These are phyloP conservation scores for Sylvicola cinctus DNA, from an alignment of 2,888 invertebrate genomes.

Conservation along the genomic window DNA sequence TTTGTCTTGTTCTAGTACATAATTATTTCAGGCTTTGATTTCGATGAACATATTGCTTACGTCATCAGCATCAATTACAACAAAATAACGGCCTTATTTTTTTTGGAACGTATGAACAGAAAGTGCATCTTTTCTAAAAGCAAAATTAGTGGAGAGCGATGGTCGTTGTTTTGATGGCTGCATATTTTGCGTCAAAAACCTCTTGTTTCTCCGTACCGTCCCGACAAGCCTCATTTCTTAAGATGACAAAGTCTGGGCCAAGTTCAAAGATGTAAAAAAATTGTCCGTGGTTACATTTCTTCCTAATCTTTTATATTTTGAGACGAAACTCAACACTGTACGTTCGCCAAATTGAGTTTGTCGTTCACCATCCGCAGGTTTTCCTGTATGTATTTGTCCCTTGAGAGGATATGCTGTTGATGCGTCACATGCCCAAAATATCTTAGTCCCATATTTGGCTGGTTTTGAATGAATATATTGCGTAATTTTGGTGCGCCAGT, in stretches of 20 bases:
- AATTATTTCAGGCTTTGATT: neutral
- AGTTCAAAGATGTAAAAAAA: neutral
- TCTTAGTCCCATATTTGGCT: no score
- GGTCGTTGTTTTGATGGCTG: neutral
- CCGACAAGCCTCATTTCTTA: neutral
- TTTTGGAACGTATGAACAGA: slow-evolving; percentile 1
- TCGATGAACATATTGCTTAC: neutral
- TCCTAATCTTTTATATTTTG: neutral
- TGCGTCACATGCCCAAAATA: no score
- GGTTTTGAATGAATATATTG: no score
- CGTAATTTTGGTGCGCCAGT: no score
- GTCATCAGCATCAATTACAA: neutral
- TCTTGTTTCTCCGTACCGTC: slow-evolving; percentile 1
- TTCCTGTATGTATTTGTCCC: no score
- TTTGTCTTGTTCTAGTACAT: neutral
- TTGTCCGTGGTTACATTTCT: slow-evolving; percentile 1
- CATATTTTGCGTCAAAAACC: neutral
- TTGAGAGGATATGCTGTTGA: no score
- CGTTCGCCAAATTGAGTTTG: no score
- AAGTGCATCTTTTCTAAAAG: neutral
- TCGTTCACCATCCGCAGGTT: no score
- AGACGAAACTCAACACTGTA: neutral
- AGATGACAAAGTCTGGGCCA: neutral
- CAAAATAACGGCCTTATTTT: neutral
- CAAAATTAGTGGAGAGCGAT: neutral